A percentile compares a stretch with the other conserved stretches of the same genome.
Evolutionary conservation across 2,113 vertebrate species (phyloP).

Genomic region (Scytalopus superciliaris): DNA sequence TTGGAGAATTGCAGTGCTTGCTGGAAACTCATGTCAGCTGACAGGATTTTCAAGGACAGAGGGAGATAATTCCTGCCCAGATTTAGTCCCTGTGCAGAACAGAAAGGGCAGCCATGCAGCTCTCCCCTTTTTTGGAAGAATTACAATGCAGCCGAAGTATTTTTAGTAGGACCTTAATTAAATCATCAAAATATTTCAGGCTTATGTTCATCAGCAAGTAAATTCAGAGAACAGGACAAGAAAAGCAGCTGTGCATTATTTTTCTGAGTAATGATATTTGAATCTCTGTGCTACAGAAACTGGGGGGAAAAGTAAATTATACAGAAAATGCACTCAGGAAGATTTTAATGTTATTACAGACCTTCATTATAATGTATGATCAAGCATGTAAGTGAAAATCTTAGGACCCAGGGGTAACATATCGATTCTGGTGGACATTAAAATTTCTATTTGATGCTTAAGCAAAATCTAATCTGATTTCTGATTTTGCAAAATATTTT

Average conservation of each 20-base stretch:
- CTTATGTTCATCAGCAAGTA: constrained; percentile 1
- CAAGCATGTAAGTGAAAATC: constrained; percentile 51
- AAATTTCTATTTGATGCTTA: constrained; percentile 56
- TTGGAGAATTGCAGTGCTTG: rapidly evolving
- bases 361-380: constrained; percentile 49
- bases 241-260: constrained; percentile 42
- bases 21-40: background rate
- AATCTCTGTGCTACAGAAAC: background rate
- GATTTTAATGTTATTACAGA: constrained; percentile 32
- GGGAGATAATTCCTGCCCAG: background rate
- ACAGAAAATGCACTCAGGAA: constrained; percentile 26
- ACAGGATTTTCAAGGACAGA: background rate
- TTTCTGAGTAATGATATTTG: constrained; percentile 32
- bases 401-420: background rate
- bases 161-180: constrained; percentile 28
- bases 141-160: background rate
- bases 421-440: constrained; percentile 21
- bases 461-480: constrained; percentile 64
- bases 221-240: background rate
- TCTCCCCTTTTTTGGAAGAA: background rate
- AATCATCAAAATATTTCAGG: constrained; percentile 38
- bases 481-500: constrained; percentile 56
- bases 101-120: background rate
- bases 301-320: background rate
- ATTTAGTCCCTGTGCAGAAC: rapidly evolving